Conservation (phyloP, 2,113 vertebrate genomes). For the Uropsilus gracilis region DNA sequence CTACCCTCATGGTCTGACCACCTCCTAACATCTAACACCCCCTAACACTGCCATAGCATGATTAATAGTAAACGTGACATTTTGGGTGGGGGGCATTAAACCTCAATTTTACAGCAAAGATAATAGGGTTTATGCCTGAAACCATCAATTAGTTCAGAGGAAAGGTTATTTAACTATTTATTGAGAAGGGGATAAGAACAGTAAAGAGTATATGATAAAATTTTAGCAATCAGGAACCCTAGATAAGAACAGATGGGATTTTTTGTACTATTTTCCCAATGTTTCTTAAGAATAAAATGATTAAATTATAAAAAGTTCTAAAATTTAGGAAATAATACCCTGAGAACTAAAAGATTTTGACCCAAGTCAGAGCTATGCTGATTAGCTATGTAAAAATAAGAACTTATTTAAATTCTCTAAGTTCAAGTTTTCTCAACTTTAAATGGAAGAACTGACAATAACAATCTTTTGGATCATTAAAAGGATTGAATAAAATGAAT, state of each 20-base stretch:
- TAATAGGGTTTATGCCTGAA: too few species aligned
- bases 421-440: conserved; percentile 9
- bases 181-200: not conserved
- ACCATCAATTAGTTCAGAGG: not conserved
- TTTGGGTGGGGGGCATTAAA: not conserved
- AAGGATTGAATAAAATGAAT: conserved; percentile 27
- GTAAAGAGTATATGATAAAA: conserved; percentile 11
- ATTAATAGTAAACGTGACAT: not conserved
- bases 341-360: conserved; percentile 27
- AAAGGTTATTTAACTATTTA: not conserved
- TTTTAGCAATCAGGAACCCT: not conserved
- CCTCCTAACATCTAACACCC: not conserved
- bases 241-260: not conserved
- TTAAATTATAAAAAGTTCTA: not conserved
- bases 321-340: not conserved
- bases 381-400: not conserved
- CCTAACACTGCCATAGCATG: not conserved
- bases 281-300: conserved; percentile 38
- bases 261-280: not conserved
- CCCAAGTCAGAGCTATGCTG: not conserved
- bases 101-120: not conserved
- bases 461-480: not conserved
- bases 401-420: conserved; percentile 34
- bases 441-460: conserved; percentile 31
- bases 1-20: not conserved